Evolutionary conservation across 2,113 vertebrate genomes (phyloP).

Genomic region (Amphiprion percula): DNA sequence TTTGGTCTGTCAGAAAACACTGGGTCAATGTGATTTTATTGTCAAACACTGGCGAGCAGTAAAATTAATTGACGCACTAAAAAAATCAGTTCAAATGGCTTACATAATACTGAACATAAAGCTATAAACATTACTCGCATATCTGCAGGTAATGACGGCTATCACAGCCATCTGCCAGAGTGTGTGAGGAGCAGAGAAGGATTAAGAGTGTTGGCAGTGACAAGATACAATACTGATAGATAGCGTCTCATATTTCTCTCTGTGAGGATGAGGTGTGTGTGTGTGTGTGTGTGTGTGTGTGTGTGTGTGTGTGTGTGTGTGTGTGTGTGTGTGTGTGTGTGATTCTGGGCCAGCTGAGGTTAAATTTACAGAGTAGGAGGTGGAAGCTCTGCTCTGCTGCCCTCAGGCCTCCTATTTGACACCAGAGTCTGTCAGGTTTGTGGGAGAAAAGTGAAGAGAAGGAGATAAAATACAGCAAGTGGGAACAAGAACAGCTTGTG

Average conservation of each 20-base stretch:
- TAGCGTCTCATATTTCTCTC: not conserved
- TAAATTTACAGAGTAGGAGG: constrained; percentile 11
- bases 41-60: constrained; percentile 38
- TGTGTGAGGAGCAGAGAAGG: not conserved
- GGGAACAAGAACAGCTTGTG: constrained; percentile 24
- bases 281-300: constrained; percentile 11
- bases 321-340: constrained; percentile 3
- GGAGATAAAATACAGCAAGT: constrained; percentile 24
- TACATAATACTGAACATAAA: constrained; percentile 53
- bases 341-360: constrained; percentile 13
- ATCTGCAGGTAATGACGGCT: constrained; percentile 41
- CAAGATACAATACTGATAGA: no score
- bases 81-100: constrained; percentile 40
- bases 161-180: not conserved
- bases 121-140: constrained; percentile 37
- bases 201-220: not conserved
- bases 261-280: not conserved
- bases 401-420: constrained; percentile 50
- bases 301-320: not conserved
- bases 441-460: not conserved
- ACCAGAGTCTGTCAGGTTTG: constrained; percentile 26
- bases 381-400: constrained; percentile 20
- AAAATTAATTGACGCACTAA: constrained; percentile 34
- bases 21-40: constrained; percentile 38
- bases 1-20: constrained; percentile 37